Evolutionary conservation across 2,888 invertebrate genomes (phyloP).

Genomic region (Antitype chi): DNA sequence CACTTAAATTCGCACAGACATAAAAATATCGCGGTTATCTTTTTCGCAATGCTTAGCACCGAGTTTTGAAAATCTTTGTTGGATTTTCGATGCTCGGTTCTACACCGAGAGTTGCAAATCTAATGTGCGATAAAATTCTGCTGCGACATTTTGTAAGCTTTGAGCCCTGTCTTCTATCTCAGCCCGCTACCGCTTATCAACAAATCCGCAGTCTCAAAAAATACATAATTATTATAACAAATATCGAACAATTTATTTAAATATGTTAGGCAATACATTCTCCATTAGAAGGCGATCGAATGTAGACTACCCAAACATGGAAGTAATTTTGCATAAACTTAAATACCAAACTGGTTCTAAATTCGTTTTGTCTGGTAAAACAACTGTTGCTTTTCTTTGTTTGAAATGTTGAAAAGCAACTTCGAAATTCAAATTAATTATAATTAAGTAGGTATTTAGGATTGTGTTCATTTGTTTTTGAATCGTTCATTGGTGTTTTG

Average conservation of each 20-base stretch:
- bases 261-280: constrained; percentile 68
- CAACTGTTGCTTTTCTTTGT: constrained; percentile 56
- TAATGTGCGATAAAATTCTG: too few relatives aligned
- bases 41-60: too few relatives aligned
- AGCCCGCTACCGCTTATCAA: constrained; percentile 45
- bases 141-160: not conserved
- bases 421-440: constrained; percentile 36
- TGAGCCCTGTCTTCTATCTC: not conserved
- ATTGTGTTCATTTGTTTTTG: constrained; percentile 8
- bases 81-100: too few relatives aligned
- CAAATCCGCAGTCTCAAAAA: constrained; percentile 34
- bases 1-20: too few relatives aligned
- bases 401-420: constrained; percentile 11
- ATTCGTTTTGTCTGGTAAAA: constrained; percentile 29
- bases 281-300: constrained; percentile 60
- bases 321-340: constrained; percentile 58
- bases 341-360: constrained; percentile 42
- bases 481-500: not conserved
- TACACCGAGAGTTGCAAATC: too few relatives aligned
- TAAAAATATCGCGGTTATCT: too few relatives aligned
- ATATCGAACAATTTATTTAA: constrained; percentile 69
- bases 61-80: too few relatives aligned
- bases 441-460: constrained; percentile 21
- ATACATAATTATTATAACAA: constrained; percentile 65
- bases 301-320: constrained; percentile 68